These are phyloP conservation scores for Amphipyra berbera DNA, from an alignment of 2,888 invertebrate species.

Conservation along the genomic window DNA sequence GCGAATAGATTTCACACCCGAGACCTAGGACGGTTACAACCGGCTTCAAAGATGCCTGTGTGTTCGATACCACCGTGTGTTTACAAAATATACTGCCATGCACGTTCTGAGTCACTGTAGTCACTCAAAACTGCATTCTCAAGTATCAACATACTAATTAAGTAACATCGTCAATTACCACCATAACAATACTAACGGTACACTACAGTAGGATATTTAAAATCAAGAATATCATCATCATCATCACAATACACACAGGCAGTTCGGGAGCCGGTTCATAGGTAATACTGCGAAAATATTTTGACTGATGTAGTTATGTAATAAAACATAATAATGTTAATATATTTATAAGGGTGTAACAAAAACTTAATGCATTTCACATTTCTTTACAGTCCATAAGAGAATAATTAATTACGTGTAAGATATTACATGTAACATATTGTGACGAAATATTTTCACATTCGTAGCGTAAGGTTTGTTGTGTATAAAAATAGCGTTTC, in stretches of 20 bases:
- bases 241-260: conserved; percentile 56
- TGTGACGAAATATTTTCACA: conserved; percentile 89
- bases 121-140: conserved; percentile 13
- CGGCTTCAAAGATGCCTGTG: conserved; percentile 58
- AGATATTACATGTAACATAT: conserved; percentile 84
- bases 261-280: conserved; percentile 69
- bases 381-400: conserved; percentile 89
- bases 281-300: conserved; percentile 84
- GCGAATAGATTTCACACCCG: conserved; percentile 45
- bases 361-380: conserved; percentile 89
- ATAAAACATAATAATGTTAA: conserved; percentile 85
- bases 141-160: conserved; percentile 21
- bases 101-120: conserved; percentile 2
- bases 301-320: conserved; percentile 88
- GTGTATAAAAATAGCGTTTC: conserved; percentile 86
- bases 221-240: conserved; percentile 35
- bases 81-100: conserved; percentile 29
- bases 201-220: conserved; percentile 19
- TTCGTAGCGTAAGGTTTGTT: conserved; percentile 87
- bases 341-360: conserved; percentile 87
- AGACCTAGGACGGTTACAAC: conserved; percentile 59
- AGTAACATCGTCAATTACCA: conserved; percentile 56
- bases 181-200: conserved; percentile 27
- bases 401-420: conserved; percentile 82
- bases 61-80: conserved; percentile 41